Evolutionary conservation across 1,140 invertebrate genomes (phyloP).

Genomic region (Pseudomyrmex sp.): DNA sequence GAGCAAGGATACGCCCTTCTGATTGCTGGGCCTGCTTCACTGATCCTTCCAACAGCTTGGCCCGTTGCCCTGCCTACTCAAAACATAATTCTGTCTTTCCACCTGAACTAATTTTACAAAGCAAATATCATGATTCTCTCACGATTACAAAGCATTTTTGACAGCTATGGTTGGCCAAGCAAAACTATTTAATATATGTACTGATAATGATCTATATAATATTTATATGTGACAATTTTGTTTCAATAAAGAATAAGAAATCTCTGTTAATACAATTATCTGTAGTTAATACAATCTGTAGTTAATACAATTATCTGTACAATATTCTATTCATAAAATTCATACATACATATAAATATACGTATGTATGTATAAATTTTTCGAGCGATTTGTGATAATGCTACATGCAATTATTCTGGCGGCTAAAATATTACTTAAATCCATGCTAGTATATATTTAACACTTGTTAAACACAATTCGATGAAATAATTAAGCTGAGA

Average conservation of each 20-base stretch:
- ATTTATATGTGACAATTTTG: not conserved
- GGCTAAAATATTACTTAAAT: conserved; percentile 13
- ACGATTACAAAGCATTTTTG: no score
- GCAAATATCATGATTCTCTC: conserved; percentile 2
- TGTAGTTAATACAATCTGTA: not conserved
- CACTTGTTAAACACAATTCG: conserved; percentile 39
- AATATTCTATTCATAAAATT: not conserved
- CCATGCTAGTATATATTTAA: conserved; percentile 13
- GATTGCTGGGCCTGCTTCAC: conserved; percentile 92
- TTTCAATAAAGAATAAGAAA: not conserved
- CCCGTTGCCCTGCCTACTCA: conserved; percentile 89
- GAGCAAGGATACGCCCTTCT: conserved; percentile 90
- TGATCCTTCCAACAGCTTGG: conserved; percentile 90
- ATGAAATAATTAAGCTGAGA: conserved; percentile 14
- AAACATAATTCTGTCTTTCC: conserved; percentile 71
- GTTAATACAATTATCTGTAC: not conserved
- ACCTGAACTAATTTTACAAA: conserved; percentile 42
- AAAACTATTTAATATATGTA: not conserved
- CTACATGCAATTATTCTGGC: conserved; percentile 61
- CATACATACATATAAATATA: no score
- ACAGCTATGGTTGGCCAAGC: not conserved
- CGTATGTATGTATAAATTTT: not conserved
- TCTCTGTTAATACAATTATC: conserved; percentile 8
- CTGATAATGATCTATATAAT: conserved; percentile 1
- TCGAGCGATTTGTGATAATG: conserved; percentile 26